Evolutionary conservation across 2,888 invertebrate species (phyloP).

Genomic region (Tortricodes alternella): DNA sequence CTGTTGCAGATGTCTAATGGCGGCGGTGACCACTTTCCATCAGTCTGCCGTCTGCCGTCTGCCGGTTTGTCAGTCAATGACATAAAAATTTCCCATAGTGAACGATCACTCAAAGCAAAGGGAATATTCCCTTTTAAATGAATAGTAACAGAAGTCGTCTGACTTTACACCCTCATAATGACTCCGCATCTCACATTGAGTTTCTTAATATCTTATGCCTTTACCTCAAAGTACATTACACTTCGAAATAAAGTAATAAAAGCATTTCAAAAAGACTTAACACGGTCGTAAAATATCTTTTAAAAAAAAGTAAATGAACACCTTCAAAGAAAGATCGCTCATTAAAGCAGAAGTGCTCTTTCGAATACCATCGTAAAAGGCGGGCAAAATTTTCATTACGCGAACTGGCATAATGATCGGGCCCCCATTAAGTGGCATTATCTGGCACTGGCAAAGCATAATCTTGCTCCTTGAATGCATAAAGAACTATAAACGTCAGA

Average conservation of each 20-base stretch:
- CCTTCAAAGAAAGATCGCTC: constrained; percentile 50
- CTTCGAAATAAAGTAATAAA: constrained; percentile 24
- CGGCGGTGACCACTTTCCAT: no score
- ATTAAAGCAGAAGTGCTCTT: constrained; percentile 52
- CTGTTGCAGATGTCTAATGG: no score
- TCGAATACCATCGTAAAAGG: constrained; percentile 62
- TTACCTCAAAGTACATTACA: constrained; percentile 10
- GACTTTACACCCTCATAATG: constrained; percentile 14
- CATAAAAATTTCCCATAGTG: no score
- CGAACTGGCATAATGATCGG: constrained; percentile 72
- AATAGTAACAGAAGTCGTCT: neutral
- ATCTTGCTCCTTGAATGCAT: constrained; percentile 75
- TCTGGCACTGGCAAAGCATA: constrained; percentile 69
- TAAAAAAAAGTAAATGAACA: constrained; percentile 46
- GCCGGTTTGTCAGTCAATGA: no score
- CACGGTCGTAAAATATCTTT: constrained; percentile 25
- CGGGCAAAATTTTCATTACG: constrained; percentile 74
- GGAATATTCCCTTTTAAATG: neutral
- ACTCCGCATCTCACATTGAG: constrained; percentile 3
- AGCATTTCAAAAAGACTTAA: constrained; percentile 20
- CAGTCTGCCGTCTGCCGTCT: no score
- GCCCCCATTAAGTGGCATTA: constrained; percentile 73
- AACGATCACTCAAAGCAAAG: no score
- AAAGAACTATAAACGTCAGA: constrained; percentile 81
- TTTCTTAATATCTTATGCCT: constrained; percentile 5